These are phyloP conservation scores for Vombatus ursinus DNA, from an alignment of 2,113 vertebrate genomes.

Conservation along the genomic window DNA sequence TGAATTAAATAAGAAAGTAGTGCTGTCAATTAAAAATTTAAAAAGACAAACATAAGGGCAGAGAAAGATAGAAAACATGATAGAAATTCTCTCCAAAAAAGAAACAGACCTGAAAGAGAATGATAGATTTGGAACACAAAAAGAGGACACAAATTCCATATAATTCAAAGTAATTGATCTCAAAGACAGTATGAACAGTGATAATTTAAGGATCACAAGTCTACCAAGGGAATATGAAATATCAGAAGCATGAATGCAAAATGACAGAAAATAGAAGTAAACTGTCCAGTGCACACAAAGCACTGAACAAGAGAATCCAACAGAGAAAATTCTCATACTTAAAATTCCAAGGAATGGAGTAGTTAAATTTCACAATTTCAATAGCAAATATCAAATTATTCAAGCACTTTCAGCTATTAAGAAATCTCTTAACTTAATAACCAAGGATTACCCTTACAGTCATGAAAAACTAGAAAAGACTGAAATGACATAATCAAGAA, in stretches of 20 bases:
- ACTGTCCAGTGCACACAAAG: neutral
- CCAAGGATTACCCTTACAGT: neutral
- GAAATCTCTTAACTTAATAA: neutral
- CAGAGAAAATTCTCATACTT: neutral
- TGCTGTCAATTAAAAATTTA: neutral
- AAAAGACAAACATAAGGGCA: neutral
- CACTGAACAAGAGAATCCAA: neutral
- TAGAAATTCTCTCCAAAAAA: neutral
- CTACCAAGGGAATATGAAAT: neutral
- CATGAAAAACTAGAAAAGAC: neutral
- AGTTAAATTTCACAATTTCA: neutral
- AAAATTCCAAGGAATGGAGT: neutral
- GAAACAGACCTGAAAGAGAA: neutral
- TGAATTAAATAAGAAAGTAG: neutral
- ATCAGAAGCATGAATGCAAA: neutral
- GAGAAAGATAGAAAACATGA: neutral
- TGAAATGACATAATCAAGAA: neutral
- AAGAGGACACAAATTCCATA: neutral
- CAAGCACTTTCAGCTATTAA: neutral
- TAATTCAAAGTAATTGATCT: neutral
- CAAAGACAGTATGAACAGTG: neutral
- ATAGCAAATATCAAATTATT: neutral
- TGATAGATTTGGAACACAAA: neutral
- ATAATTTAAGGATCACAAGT: neutral
- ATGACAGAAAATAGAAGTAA: neutral